Base-by-base conservation (phyloP, 2,888 invertebrate genomes). In the Lasioglossum oenotherae region DNA sequence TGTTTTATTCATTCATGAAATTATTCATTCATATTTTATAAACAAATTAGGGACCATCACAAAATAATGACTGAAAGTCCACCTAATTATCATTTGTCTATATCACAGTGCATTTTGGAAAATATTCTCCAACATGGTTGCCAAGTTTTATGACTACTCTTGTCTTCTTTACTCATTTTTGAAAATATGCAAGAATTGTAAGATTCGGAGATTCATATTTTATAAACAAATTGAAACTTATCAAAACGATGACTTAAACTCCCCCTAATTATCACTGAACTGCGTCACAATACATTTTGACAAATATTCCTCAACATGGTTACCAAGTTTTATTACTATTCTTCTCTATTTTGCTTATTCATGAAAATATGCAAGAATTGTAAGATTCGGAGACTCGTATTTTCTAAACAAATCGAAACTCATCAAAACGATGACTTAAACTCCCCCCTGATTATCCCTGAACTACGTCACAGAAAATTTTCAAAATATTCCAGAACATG, bases 401-500 rank as follows among this genome's bases (percentile, higher is more conserved):
- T 10, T 53, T 3, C 3, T 23, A 53, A n/a, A 53, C n/a, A 10
- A n/a, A 53, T 53, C n/a, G 10, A 1, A n/a, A 10, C 10, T n/a
- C 23, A 10, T 10, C 1, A 23, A 10, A n/a, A 53, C n/a, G n/a
- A 53, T 53, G 53, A n/a, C 53, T 53, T 53, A 53, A 53, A 53
- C n/a, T 23, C 2, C n/a, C 23, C 23, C 10, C 53, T 53, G n/a
- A 53, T 53, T 53, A 53, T 53, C 53, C 23, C 10, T 8, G n/a
- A n/a, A 53, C 53, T n/a, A n/a, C 0, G 2, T 53, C 53, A 53
- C 3, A 53, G 1, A n/a, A 53, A 23, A 53, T 57, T 57, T n/a
- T 0, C 3, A 57, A 10, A 57, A 57, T 23, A n/a, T n/a, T n/a
- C n/a, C 4, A 0, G 1, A 1, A 1, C n/a, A n/a, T 1, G 0